Percentiles rank a stretch among this genome's conserved stretches.
phyloP scores from a whole-genome alignment of 2,113 vertebrate genomes.

The Romanogobio albipinnatus region DNA sequence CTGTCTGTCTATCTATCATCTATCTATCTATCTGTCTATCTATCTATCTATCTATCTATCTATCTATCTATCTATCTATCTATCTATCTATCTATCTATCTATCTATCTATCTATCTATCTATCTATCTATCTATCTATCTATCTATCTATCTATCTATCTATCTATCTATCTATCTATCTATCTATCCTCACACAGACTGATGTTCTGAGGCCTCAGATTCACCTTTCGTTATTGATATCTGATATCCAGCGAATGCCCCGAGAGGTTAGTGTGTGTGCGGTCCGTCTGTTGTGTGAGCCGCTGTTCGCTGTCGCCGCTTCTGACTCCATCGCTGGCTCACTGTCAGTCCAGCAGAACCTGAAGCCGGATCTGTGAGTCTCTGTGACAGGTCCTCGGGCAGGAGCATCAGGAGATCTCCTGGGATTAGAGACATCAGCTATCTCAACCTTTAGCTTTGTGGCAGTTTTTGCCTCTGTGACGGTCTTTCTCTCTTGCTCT shows the following conservation, averaged over 20 bases:
- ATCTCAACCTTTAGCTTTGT: constrained; percentile 4
- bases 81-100: too few relatives aligned
- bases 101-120: too few relatives aligned
- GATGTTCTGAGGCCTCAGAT: neutral
- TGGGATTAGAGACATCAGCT: constrained; percentile 35
- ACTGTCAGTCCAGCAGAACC: constrained; percentile 47
- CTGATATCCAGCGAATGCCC: neutral
- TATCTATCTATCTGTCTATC: too few relatives aligned
- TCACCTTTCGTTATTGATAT: neutral
- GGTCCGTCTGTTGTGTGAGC: neutral
- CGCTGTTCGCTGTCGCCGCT: constrained; percentile 22
- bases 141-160: too few relatives aligned
- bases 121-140: too few relatives aligned
- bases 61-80: too few relatives aligned
- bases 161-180: too few relatives aligned
- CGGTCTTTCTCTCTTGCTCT: neutral
- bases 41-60: too few relatives aligned
- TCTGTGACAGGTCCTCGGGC: constrained; percentile 45
- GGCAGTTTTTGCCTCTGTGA: constrained; percentile 7
- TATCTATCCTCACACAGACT: too few relatives aligned
- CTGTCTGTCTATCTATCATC: too few relatives aligned
- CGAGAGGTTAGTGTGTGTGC: neutral
- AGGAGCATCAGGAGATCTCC: neutral
- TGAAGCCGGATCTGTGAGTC: constrained; percentile 38
- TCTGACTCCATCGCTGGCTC: constrained; percentile 30